phyloP scores from a whole-genome alignment of 2,888 invertebrate species.

The Andricus curvator region DNA sequence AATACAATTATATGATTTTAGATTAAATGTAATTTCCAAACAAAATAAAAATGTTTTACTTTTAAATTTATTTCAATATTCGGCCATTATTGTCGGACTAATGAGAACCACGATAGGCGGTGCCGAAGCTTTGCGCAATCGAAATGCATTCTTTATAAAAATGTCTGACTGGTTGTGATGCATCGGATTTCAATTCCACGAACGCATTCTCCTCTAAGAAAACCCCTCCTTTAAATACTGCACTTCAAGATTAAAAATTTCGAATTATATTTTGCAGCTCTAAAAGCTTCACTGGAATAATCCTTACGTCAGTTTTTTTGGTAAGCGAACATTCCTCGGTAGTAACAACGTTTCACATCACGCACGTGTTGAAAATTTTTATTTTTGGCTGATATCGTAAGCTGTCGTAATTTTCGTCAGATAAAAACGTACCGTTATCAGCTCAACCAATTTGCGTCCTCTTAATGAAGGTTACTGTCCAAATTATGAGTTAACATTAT shows the following conservation, averaged over 20 bases:
- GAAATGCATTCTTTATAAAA: conserved; percentile 28
- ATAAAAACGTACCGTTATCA: conserved; percentile 16
- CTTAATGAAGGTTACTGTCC: neutral
- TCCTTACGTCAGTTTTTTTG: conserved; percentile 43
- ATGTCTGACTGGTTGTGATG: neutral
- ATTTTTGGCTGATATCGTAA: conserved; percentile 17
- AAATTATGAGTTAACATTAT: neutral
- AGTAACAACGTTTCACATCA: conserved; percentile 52
- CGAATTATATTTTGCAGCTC: neutral
- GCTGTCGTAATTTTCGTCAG: conserved; percentile 19
- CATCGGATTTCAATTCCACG: conserved; percentile 13
- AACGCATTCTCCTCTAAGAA: neutral
- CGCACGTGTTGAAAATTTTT: conserved; percentile 2
- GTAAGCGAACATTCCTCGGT: conserved; percentile 53
- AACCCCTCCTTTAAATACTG: neutral
- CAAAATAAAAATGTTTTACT: neutral
- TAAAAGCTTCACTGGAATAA: conserved; percentile 39
- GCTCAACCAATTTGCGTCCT: conserved; percentile 11
- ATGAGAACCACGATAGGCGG: conserved; percentile 37
- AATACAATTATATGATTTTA: too few species aligned
- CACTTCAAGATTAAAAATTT: neutral
- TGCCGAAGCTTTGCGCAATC: conserved; percentile 24
- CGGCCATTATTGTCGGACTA: conserved; percentile 6
- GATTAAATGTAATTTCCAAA: neutral
- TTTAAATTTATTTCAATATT: neutral